Base-by-base conservation (phyloP, 2,888 invertebrate species). In the Argyresthia goedartella region DNA sequence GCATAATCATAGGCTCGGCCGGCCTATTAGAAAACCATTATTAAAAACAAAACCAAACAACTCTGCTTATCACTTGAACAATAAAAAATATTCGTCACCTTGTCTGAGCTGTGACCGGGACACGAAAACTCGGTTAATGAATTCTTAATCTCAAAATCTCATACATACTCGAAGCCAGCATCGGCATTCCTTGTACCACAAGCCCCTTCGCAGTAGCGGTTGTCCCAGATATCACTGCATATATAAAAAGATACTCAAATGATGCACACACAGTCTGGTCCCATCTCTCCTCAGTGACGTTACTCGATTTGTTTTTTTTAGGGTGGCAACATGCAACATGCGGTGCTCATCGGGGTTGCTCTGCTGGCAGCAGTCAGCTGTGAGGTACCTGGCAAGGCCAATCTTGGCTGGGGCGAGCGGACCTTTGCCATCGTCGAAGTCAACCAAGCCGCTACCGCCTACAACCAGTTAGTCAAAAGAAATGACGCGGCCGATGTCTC, bases 361-460 rank as follows among this genome's bases (percentile, higher is more conserved):
- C 59, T 70, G 33, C 56, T 69, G 49, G 71, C 66, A 51, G 57
- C 73, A 35, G 76, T 62, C 39, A 63, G 68, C 50, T 71, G 71
- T 58, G 76, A 63, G n/a, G 79, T 81, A 36, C 86, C 86, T 0
- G 86, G 86, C 25, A 80, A 75, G 55, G 81, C 86, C 0, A 71
- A 70, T 54, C 66, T 86, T 36, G 86, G 86, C 56, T 86, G 86
- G 86, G 86, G 86, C 0, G 86, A 86, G 57, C 68, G 86, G 45
- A 76, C 75, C 56, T 86, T 86, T 66, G 78, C 84, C 6, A 79
- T 86, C 58, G 69, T 86, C 16, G 86, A 86, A 62, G 86, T 86
- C 55, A 86, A 82, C 61, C 86, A 85, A 60, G 86, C 85, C 9
- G 86, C 86, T 13, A 86, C 86, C 2, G 86, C 86, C 1, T 86